A percentile compares a stretch with the other conserved stretches of the same genome.
Conservation (phyloP, 2,888 invertebrate species). For the Deladenus siricidicola region DNA sequence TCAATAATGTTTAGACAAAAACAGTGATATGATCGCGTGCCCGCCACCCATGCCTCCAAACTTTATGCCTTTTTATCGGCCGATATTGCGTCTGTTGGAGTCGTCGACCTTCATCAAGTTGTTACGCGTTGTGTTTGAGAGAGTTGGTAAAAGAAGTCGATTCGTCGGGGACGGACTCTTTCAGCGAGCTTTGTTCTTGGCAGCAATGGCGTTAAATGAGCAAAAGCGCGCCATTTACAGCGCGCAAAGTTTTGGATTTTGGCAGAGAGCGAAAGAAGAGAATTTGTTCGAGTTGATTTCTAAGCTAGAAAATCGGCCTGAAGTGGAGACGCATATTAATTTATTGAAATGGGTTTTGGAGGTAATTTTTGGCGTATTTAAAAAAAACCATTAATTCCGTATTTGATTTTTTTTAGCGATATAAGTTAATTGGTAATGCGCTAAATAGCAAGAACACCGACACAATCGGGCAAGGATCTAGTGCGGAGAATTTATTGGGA, state of each 20-base stretch:
- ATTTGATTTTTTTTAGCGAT: not conserved
- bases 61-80: not conserved
- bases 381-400: not conserved
- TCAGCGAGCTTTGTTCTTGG: conserved; percentile 39
- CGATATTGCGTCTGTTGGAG: conserved; percentile 8
- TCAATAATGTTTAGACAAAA: not conserved
- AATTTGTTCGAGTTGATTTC: conserved; percentile 16
- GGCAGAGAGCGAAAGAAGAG: conserved; percentile 29
- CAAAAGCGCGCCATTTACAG: conserved; percentile 22
- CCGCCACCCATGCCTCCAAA: conserved; percentile 40
- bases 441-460: not conserved
- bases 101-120: conserved; percentile 32
- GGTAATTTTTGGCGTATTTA: conserved; percentile 1
- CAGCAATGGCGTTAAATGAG: conserved; percentile 46
- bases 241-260: conserved; percentile 32
- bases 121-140: conserved; percentile 32
- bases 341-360: conserved; percentile 34
- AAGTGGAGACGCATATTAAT: conserved; percentile 24
- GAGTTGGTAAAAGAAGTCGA: conserved; percentile 38
- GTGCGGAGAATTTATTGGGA: no score
- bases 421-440: not conserved
- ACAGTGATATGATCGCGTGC: conserved; percentile 37
- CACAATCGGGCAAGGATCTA: not conserved
- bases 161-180: conserved; percentile 45
- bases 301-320: conserved; percentile 28